Conservation (phyloP, 1,140 invertebrate genomes). For the Tetraneura akinire region DNA sequence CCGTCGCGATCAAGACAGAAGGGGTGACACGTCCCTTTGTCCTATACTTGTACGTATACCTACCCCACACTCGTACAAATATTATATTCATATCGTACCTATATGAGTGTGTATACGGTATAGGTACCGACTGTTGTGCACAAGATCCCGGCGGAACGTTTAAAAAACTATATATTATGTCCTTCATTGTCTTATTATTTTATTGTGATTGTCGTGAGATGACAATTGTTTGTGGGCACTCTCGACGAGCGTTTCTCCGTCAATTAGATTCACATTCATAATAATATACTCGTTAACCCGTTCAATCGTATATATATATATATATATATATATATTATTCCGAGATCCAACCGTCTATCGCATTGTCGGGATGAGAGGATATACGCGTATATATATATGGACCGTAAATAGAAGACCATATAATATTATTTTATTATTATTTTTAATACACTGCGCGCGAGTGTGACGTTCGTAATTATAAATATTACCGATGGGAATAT, state of each 20-base stretch:
- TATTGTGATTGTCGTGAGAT: not conserved
- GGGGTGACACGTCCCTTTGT: conserved; percentile 33
- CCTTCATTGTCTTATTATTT: conserved; percentile 41
- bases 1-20: not conserved
- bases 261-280: conserved; percentile 49
- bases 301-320: not conserved
- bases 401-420: not conserved
- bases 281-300: not conserved
- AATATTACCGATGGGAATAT: not conserved
- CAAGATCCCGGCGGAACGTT: not conserved
- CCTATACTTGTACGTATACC: not conserved
- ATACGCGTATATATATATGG: no score
- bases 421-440: not conserved
- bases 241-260: conserved; percentile 6
- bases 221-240: conserved; percentile 25
- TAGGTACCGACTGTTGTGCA: not conserved
- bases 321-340: not conserved
- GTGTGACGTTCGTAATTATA: conserved; percentile 43
- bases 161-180: conserved; percentile 17
- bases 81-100: no score
- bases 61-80: not conserved
- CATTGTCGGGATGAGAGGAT: not conserved
- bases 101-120: no score
- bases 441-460: not conserved
- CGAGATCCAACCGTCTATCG: not conserved